Evolutionary conservation across 2,888 invertebrate species (phyloP), one percentile per base, ranked within the genome.

Genomic region (Caenorhabditis wallacei): DNA sequence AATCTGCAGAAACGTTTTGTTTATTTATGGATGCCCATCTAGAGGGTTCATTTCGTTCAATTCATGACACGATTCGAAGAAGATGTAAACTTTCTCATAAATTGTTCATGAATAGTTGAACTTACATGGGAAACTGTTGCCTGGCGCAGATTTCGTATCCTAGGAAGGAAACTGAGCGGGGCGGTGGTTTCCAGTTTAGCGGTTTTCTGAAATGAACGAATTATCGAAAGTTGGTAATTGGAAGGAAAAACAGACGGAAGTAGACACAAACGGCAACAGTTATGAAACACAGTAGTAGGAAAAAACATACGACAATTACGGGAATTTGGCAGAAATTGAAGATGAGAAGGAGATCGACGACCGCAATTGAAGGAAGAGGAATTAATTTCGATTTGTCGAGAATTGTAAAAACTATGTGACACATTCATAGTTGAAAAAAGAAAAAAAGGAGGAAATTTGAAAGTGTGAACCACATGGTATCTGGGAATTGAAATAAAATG

Each of bases 151-250:
- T 40, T 78, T 69, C 56, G 78, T 78, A 78, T 78, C 78, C 78
- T 61, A 63, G 69, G 56, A 63, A 61, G 78, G 68, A 80, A 80
- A 72, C 72, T 74, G 72, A 80, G 68, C 61, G 59, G 66, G 66
- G 61, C 48, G 54, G 66, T 40, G 57, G 57, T 68, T 79, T 48
- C 51, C 56, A 64, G 64, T 68, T 74, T 74, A 59, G 53, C 61
- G 53, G 66, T 64, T 71, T 79, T 71, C 79, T 79, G 79, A 79
- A 79, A 64, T 18, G 37, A 57, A 71, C 16, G 7, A 40, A 68
- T 61, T 48, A 71, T 54, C 22, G 40, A 56, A 78, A 69, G 63
- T 24, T 56, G 43, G 16, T 66, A 72, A 57, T 72, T 59, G 43
- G 37, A 46, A 66, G 26, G 2, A 20, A 61, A 74, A 66, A 48